A percentile compares a stretch with the other conserved stretches of the same genome.
Conservation (phyloP, 2,113 vertebrate species). For the Microcebus ravelobensis region DNA sequence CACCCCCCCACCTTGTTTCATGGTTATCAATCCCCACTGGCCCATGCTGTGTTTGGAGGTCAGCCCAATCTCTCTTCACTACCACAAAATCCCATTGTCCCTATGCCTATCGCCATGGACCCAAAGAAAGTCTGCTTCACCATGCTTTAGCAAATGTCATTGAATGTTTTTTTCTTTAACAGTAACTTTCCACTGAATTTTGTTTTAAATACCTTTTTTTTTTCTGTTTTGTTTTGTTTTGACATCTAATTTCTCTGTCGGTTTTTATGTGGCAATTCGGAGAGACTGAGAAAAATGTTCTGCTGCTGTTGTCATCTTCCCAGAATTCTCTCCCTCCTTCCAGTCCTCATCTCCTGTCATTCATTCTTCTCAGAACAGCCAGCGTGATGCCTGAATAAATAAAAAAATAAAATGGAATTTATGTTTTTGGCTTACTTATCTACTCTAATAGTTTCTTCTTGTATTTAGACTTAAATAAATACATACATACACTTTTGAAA, state of each 20-base stretch:
- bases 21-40: background rate
- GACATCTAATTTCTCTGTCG: background rate
- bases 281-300: background rate
- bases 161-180: background rate
- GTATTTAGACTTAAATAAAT: background rate
- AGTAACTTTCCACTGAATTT: background rate
- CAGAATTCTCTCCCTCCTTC: background rate
- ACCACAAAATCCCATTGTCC: background rate
- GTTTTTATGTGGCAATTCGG: background rate
- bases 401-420: background rate
- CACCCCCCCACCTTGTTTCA: too few species aligned
- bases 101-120: background rate
- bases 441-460: background rate
- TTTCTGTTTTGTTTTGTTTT: background rate
- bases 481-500: background rate
- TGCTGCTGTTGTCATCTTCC: background rate
- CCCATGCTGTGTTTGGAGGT: background rate
- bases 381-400: background rate
- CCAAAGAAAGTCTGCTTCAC: background rate
- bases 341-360: background rate
- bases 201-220: background rate
- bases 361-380: background rate
- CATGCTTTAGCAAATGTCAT: background rate
- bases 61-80: background rate
- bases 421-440: background rate